phyloP scores from a whole-genome alignment of 1,140 invertebrate genomes.

The Nephotettix cincticeps region DNA sequence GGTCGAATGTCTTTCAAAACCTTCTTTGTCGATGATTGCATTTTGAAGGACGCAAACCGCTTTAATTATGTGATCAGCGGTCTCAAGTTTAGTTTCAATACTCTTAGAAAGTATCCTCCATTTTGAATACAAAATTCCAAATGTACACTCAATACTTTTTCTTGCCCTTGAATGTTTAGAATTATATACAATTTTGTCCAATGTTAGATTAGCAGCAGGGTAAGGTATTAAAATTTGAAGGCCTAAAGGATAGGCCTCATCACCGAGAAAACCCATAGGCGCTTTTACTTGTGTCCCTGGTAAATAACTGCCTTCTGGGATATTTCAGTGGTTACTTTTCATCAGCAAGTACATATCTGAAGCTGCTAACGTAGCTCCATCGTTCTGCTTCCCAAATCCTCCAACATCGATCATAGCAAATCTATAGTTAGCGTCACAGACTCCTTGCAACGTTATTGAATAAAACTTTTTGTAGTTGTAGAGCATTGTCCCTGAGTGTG shows the following conservation, averaged over 20 bases:
- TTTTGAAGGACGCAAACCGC: slow-evolving; percentile 21
- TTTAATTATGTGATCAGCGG: slow-evolving; percentile 17
- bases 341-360: slow-evolving; percentile 16
- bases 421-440: slow-evolving; percentile 51
- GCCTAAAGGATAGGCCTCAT: slow-evolving; percentile 10
- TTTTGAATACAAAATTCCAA: slow-evolving; percentile 29
- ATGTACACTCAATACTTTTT: slow-evolving; percentile 22
- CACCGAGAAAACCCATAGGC: slow-evolving; percentile 20
- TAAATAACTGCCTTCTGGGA: slow-evolving; percentile 12
- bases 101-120: slow-evolving; percentile 22
- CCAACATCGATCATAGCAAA: slow-evolving; percentile 51
- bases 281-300: slow-evolving; percentile 15
- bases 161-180: slow-evolving; percentile 13
- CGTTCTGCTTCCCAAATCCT: slow-evolving; percentile 42
- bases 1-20: slow-evolving; percentile 26
- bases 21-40: slow-evolving; percentile 21
- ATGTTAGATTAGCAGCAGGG: slow-evolving; percentile 13
- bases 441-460: slow-evolving; percentile 50
- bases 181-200: slow-evolving; percentile 17
- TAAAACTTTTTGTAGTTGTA: slow-evolving; percentile 51
- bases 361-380: slow-evolving; percentile 24
- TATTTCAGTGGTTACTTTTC: slow-evolving; percentile 5
- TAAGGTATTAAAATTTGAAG: slow-evolving; percentile 3
- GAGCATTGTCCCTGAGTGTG: slow-evolving; percentile 43
- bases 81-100: slow-evolving; percentile 16